Conservation (phyloP, 1,140 invertebrate genomes). For the Phthorimaea operculella region DNA sequence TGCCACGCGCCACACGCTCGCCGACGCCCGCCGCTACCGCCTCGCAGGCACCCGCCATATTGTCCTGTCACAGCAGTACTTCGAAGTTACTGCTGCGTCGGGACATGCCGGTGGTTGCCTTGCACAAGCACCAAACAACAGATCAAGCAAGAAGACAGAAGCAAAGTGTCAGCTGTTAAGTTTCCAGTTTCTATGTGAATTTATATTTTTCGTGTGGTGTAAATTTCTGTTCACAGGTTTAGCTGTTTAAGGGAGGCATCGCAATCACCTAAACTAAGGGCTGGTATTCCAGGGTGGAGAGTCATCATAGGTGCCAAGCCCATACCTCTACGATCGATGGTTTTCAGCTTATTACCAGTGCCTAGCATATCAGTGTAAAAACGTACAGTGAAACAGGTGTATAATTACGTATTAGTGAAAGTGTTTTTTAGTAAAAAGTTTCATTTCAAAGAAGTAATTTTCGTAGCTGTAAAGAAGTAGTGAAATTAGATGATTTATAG, state of each 20-base stretch:
- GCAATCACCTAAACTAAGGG: not conserved
- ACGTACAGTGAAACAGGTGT: not conserved
- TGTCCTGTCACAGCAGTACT: slow-evolving; percentile 96
- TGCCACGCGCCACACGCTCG: slow-evolving; percentile 51
- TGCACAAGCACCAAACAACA: slow-evolving; percentile 27
- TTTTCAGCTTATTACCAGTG: slow-evolving; percentile 10
- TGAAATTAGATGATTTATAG: slow-evolving; percentile 20
- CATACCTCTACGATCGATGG: not conserved
- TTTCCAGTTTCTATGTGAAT: slow-evolving; percentile 7
- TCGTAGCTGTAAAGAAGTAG: slow-evolving; percentile 4
- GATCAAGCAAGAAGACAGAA: not conserved
- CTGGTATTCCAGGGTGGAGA: not conserved
- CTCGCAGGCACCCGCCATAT: slow-evolving; percentile 77
- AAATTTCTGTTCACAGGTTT: slow-evolving; percentile 20
- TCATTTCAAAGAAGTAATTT: not conserved
- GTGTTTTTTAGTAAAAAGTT: not conserved
- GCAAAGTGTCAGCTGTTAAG: not conserved
- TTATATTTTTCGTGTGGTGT: not conserved
- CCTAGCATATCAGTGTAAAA: slow-evolving; percentile 4
- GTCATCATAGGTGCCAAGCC: not conserved
- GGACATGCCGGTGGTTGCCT: slow-evolving; percentile 79
- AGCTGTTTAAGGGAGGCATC: not conserved
- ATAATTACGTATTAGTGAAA: not conserved
- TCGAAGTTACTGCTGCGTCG: slow-evolving; percentile 84
- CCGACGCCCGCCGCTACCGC: slow-evolving; percentile 39